Evolutionary conservation across 2,113 vertebrate species (phyloP).

Genomic region (Tachuris rubrigastra): DNA sequence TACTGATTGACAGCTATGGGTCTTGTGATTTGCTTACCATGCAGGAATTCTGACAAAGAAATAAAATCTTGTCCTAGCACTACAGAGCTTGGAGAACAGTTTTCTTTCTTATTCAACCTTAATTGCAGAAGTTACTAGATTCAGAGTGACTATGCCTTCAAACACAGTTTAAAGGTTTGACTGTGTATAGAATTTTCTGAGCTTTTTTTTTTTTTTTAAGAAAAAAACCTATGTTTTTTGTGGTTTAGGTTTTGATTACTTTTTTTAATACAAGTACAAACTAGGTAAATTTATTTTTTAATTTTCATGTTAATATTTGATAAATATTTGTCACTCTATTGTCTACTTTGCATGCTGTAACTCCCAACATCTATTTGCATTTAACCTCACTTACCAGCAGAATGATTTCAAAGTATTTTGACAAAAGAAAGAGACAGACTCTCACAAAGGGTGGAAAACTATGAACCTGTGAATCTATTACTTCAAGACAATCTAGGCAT

Average conservation of each 20-base stretch:
- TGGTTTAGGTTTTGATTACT: not conserved
- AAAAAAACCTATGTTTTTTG: not conserved
- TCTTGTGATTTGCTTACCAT: not conserved
- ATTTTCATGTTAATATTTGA: not conserved
- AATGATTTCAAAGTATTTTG: not conserved
- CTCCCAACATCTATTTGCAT: not conserved
- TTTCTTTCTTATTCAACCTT: not conserved
- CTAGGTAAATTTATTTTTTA: not conserved
- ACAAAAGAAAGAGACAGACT: not conserved
- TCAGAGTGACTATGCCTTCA: not conserved
- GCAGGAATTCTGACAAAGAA: not conserved
- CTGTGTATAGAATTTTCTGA: not conserved
- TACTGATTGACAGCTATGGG: not conserved
- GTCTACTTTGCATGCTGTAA: not conserved
- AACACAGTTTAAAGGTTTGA: not conserved
- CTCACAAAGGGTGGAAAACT: not conserved
- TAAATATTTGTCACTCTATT: not conserved
- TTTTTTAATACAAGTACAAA: not conserved
- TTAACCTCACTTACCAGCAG: not conserved
- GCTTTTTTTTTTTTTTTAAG: not conserved
- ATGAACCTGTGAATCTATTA: not conserved
- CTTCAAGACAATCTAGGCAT: not conserved
- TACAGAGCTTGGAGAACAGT: not conserved
- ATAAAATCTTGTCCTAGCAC: not conserved
- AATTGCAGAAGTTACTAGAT: not conserved